phyloP scores from a whole-genome alignment of 2,888 invertebrate species.

The Panopea generosa region DNA sequence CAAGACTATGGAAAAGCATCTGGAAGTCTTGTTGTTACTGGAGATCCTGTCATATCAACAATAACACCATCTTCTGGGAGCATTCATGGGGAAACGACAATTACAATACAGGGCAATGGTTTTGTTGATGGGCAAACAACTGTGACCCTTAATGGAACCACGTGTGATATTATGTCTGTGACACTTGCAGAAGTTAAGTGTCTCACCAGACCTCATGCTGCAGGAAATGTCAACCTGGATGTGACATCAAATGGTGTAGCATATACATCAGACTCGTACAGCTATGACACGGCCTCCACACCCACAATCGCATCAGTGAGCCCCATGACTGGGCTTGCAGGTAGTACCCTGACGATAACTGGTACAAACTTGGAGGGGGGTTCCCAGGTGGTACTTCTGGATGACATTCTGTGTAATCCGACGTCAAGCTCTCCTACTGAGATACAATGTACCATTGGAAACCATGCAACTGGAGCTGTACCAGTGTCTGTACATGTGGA shows the following conservation, averaged over 20 bases:
- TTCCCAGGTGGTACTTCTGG: slow-evolving; percentile 39
- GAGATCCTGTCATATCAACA: slow-evolving; percentile 49
- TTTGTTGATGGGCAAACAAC: slow-evolving; percentile 63
- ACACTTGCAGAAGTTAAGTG: slow-evolving; percentile 66
- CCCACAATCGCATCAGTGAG: slow-evolving; percentile 63
- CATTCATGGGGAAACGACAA: slow-evolving; percentile 60
- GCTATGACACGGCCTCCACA: slow-evolving; percentile 58
- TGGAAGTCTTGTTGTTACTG: slow-evolving; percentile 50
- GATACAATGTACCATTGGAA: slow-evolving; percentile 55
- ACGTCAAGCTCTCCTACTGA: slow-evolving; percentile 28
- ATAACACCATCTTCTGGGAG: slow-evolving; percentile 70
- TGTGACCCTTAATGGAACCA: slow-evolving; percentile 64
- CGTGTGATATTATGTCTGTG: slow-evolving; percentile 60
- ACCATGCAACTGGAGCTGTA: slow-evolving; percentile 46
- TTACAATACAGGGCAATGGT: slow-evolving; percentile 69
- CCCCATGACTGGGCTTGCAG: slow-evolving; percentile 64
- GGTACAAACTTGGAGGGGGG: slow-evolving; percentile 63
- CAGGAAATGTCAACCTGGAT: slow-evolving; percentile 55
- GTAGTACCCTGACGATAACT: slow-evolving; percentile 63
- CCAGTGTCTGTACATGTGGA: slow-evolving; percentile 47
- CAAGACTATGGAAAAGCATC: slow-evolving; percentile 57
- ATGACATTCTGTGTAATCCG: slow-evolving; percentile 63
- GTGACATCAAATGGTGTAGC: slow-evolving; percentile 66
- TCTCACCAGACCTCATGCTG: slow-evolving; percentile 61
- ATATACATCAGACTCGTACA: slow-evolving; percentile 61